phyloP scores from a whole-genome alignment of 2,113 vertebrate species.

The Lycaon pictus region DNA sequence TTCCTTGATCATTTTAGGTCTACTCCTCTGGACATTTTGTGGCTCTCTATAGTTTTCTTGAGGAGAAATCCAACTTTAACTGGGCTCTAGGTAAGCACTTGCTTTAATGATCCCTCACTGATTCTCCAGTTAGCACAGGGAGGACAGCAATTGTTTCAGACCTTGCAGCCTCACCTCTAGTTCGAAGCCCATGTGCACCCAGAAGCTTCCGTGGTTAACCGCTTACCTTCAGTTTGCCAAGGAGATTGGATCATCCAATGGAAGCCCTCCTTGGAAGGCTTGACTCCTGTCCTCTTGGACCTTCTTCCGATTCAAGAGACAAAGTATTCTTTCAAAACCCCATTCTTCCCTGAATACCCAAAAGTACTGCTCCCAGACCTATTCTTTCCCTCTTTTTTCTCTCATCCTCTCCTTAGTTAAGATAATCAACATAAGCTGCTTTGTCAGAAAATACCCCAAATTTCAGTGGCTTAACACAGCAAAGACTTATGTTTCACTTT shows the following conservation, averaged over 20 bases:
- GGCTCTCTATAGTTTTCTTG: neutral
- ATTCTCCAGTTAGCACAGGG: neutral
- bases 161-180: neutral
- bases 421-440: neutral
- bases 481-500: neutral
- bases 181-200: neutral
- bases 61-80: neutral
- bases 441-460: neutral
- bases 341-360: neutral
- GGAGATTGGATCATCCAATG: too few relatives aligned
- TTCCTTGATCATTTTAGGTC: conserved; percentile 42
- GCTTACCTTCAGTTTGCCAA: neutral
- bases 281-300: neutral
- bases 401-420: neutral
- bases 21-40: neutral
- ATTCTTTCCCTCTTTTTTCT: neutral
- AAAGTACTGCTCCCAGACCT: neutral
- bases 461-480: neutral
- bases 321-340: neutral
- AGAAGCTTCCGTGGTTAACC: neutral
- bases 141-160: neutral
- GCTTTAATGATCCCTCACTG: neutral
- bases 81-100: neutral
- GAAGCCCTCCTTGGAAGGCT: neutral
- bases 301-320: neutral